phyloP scores from a whole-genome alignment of 2,797 vertebrate species.

The Pygocentrus nattereri region DNA sequence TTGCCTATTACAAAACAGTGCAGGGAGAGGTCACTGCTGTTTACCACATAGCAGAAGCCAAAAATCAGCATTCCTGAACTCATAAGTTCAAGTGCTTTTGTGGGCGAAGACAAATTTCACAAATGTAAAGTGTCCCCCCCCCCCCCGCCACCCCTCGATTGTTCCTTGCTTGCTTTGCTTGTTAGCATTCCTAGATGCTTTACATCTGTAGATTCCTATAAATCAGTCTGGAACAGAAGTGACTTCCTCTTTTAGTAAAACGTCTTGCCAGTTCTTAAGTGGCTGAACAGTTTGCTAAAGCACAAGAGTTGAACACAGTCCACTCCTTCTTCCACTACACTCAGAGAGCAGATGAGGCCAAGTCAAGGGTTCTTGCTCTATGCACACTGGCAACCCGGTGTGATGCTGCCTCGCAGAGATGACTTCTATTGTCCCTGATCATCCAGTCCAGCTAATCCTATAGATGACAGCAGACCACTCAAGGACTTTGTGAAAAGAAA shows the following conservation, averaged over 20 bases:
- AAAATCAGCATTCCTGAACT: background rate
- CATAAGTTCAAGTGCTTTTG: background rate
- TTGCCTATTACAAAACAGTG: background rate
- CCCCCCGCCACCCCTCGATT: too few relatives aligned
- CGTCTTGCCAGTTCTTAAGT: background rate
- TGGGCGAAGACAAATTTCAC: background rate
- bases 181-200: background rate
- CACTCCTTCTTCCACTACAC: background rate
- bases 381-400: slow-evolving; percentile 7
- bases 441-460: slow-evolving; percentile 55
- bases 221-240: too few relatives aligned
- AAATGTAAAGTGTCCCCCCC: background rate
- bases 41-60: background rate
- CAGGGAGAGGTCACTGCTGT: slow-evolving; percentile 8
- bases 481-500: slow-evolving; percentile 2
- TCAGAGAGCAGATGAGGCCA: slow-evolving; percentile 14
- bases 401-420: slow-evolving; percentile 36
- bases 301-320: background rate
- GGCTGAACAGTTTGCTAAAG: background rate
- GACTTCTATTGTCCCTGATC: slow-evolving; percentile 47
- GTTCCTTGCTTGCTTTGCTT: background rate
- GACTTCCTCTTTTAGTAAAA: background rate
- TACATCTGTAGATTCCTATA: too few relatives aligned
- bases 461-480: slow-evolving; percentile 34
- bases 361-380: slow-evolving; percentile 1